These are phyloP conservation scores for Ictalurus furcatus DNA, from an alignment of 2,113 vertebrate genomes.

Conservation along the genomic window DNA sequence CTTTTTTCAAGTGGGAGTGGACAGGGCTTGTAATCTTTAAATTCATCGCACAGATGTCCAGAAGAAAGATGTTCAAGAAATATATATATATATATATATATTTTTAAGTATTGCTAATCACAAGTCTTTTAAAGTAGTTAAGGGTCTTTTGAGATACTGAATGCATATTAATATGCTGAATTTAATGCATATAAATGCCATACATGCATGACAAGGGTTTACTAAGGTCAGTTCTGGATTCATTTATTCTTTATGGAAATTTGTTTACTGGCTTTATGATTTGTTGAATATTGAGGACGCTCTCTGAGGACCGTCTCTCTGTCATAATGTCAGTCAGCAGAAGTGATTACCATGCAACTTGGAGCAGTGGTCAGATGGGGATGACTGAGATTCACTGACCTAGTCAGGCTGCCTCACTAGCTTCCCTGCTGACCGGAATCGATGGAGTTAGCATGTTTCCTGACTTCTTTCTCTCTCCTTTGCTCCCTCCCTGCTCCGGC, in stretches of 20 bases:
- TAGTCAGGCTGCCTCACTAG: constrained; percentile 73
- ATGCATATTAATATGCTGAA: neutral
- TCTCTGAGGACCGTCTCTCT: constrained; percentile 1
- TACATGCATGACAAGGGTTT: no score
- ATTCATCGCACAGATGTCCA: constrained; percentile 12
- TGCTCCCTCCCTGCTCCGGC: constrained; percentile 63
- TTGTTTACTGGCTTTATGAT: constrained; percentile 7
- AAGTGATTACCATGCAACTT: constrained; percentile 10
- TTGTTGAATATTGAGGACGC: neutral
- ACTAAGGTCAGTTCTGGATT: neutral
- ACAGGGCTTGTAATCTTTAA: constrained; percentile 31
- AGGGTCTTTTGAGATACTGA: neutral
- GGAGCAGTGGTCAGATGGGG: constrained; percentile 37
- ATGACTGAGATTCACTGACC: constrained; percentile 77
- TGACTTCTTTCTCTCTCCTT: constrained; percentile 67
- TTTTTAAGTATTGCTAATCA: neutral
- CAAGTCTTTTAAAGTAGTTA: neutral
- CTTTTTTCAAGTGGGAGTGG: constrained; percentile 23
- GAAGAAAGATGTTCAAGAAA: constrained; percentile 7
- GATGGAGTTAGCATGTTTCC: constrained; percentile 75
- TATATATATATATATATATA: no score
- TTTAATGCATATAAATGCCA: neutral
- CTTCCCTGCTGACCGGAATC: constrained; percentile 75
- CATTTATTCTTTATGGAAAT: neutral
- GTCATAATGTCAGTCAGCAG: constrained; percentile 1